Evolutionary conservation across 2,797 vertebrate genomes (phyloP).

Genomic region (Gymnocypris eckloni): DNA sequence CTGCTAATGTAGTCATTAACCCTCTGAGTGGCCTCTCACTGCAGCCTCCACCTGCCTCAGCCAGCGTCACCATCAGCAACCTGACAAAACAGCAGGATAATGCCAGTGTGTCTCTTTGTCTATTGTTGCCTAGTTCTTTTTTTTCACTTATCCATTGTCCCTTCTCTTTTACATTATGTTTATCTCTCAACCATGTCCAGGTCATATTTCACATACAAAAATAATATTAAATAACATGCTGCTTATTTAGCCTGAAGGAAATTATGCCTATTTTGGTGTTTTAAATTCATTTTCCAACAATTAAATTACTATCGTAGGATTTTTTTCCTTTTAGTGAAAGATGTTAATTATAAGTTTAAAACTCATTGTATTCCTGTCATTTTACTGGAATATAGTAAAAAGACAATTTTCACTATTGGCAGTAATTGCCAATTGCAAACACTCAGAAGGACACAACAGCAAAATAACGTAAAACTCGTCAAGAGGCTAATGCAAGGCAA

Average conservation of each 20-base stretch:
- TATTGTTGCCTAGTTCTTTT: conserved; percentile 9
- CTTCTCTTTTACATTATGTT: not conserved
- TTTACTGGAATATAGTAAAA: not conserved
- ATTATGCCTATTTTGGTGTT: no score
- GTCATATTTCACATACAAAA: not conserved
- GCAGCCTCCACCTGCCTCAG: conserved; percentile 84
- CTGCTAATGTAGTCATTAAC: conserved; percentile 91
- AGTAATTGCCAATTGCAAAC: not conserved
- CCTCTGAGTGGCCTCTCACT: conserved; percentile 89
- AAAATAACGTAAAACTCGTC: not conserved
- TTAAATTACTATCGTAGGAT: no score
- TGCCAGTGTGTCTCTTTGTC: conserved; percentile 73
- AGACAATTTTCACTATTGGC: not conserved
- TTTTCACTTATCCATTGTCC: not conserved
- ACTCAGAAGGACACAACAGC: not conserved
- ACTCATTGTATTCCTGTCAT: no score
- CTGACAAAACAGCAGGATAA: conserved; percentile 85
- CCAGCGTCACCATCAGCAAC: conserved; percentile 84
- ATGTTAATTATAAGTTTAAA: no score
- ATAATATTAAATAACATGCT: no score
- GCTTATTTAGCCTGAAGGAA: no score
- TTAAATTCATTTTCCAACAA: no score
- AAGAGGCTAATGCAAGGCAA: not conserved
- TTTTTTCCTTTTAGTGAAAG: no score
- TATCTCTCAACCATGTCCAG: not conserved